These are phyloP conservation scores for Pteromalus puparum DNA, from an alignment of 1,140 invertebrate species.

Conservation along the genomic window DNA sequence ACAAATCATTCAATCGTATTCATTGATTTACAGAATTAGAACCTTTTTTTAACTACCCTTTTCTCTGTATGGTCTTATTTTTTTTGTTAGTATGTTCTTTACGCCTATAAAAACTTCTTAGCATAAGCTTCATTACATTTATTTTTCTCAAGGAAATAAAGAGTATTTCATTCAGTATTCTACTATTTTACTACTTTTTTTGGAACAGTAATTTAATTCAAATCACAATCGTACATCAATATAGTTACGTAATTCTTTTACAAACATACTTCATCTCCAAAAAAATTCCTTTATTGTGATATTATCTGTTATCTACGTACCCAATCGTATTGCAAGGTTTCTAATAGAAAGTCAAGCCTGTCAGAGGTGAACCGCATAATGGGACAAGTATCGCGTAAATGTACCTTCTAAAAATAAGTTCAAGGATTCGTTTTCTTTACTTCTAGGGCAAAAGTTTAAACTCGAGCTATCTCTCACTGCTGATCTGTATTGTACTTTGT, in stretches of 20 bases:
- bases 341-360: not conserved
- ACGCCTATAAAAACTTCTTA: no score
- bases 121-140: not conserved
- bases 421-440: not conserved
- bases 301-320: not conserved
- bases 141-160: no score
- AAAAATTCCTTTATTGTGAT: not conserved
- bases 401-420: not conserved
- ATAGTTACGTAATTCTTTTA: not conserved
- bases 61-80: no score
- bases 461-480: not conserved
- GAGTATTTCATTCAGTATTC: not conserved
- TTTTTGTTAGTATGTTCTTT: no score
- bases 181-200: not conserved
- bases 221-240: not conserved
- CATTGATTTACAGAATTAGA: no score
- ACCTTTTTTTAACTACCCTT: no score
- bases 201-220: not conserved
- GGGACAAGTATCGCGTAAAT: not conserved
- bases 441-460: not conserved
- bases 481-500: not conserved
- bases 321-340: not conserved
- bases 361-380: conserved; percentile 7
- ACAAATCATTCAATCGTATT: no score
- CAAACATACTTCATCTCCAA: no score